Base-by-base conservation (phyloP, 2,888 invertebrate genomes). In the Oxyscelio sp. region DNA sequence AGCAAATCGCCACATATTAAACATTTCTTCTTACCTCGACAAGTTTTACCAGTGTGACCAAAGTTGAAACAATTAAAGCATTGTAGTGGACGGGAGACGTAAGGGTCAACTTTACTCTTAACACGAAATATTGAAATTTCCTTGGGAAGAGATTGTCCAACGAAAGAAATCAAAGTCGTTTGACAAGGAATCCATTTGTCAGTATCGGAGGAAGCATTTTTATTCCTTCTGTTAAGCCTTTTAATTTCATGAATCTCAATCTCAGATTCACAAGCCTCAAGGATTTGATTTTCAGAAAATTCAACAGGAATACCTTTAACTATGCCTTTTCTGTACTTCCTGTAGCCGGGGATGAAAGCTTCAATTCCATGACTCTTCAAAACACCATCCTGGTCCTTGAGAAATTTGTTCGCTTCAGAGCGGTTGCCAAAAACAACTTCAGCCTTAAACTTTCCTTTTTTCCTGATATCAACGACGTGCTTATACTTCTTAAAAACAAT, bases 171-270 rank as follows among this genome's bases (percentile, higher is more conserved):
- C 4, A 74, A n/a, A 6, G 66, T 52, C 1, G 74, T 13, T 17
- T 17, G 11, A 40, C 59, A 71, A 0, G 59, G 66, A 17, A 74
- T 59, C 68, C 81, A 81, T 22, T 68, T 74, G 1, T 66, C 22
- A 2, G 48, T 40, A 2, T 40, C 21, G 13, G n/a, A 11, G 4
- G 27, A 34, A 17, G 31, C n/a, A 5, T 27, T 13, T 40, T 17
- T 52, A 19, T 73, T 61, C 22, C 19, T 73, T 27, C 24, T 61
- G 6, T 52, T 73, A 3, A 73, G 24, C 34, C 61, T 48, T 52
- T 52, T 73, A 24, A 52, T 27, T 3, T 59, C 40, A 8, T 0
- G 5, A 2, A 40, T 24, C 19, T 61, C 27, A 43, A 27, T 48
- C 4, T 52, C 27, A 19, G 73, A 59, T 15, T 52, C 11, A 15